Evolutionary conservation across 2,888 invertebrate species (phyloP).

Genomic region (Gymnoscelis rufifasciata): DNA sequence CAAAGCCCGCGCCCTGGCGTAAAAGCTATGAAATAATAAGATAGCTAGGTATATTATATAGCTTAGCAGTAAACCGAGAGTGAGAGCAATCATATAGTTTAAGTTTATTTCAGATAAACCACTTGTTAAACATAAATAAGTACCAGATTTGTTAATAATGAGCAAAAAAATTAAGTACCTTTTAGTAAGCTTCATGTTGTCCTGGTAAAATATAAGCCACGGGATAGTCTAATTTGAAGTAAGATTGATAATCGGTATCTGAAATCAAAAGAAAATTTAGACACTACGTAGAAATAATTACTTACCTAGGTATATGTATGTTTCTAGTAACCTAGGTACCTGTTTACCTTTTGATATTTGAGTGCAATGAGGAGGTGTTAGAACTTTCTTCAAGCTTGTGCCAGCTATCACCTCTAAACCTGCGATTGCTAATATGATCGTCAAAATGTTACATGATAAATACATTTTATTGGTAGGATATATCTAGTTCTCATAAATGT

Average conservation of each 20-base stretch:
- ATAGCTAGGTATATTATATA: no score
- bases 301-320: background rate
- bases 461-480: no score
- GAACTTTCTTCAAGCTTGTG: slow-evolving; percentile 14
- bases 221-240: slow-evolving; percentile 53
- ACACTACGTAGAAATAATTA: no score
- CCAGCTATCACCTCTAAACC: slow-evolving; percentile 2
- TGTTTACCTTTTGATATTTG: slow-evolving; percentile 24
- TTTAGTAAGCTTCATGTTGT: slow-evolving; percentile 60
- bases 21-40: no score
- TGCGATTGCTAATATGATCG: background rate
- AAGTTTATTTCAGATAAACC: no score
- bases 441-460: no score
- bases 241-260: slow-evolving; percentile 58
- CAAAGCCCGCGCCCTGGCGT: no score
- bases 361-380: slow-evolving; percentile 22
- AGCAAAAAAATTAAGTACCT: slow-evolving; percentile 35
- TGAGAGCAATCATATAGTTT: no score
- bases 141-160: no score
- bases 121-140: no score
- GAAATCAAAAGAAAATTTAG: slow-evolving; percentile 18
- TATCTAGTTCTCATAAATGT: no score
- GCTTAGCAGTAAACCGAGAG: no score
- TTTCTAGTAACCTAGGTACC: background rate
- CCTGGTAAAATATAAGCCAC: slow-evolving; percentile 54